Percentiles rank a stretch among this genome's conserved stretches.
Evolutionary conservation across 2,113 vertebrate species (phyloP).

Genomic region (Castor canadensis): DNA sequence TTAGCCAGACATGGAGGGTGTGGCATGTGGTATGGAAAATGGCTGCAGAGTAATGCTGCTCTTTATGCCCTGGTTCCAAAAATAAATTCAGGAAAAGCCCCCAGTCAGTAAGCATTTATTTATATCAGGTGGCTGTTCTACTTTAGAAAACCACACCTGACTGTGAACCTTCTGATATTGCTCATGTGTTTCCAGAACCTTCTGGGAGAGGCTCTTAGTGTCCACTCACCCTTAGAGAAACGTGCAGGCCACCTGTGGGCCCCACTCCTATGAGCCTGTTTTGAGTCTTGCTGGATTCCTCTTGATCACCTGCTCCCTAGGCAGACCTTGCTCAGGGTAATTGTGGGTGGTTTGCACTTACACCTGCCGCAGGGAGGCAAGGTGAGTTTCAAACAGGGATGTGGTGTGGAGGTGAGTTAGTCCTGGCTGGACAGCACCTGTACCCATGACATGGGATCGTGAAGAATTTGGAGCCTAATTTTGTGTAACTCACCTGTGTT

Average conservation of each 20-base stretch:
- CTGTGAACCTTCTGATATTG: accelerated
- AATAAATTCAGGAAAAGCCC: neutral
- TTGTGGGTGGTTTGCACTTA: too few species aligned
- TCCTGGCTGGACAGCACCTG: too few species aligned
- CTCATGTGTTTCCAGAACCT: accelerated
- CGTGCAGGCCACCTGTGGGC: accelerated
- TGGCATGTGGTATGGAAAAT: too few species aligned
- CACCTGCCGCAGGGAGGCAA: accelerated
- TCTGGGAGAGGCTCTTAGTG: neutral
- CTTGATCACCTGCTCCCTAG: too few species aligned
- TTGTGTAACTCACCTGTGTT: neutral
- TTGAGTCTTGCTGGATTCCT: too few species aligned
- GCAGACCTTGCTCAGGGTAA: accelerated
- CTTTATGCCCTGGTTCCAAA: neutral
- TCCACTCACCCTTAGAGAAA: neutral
- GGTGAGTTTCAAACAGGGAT: neutral
- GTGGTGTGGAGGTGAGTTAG: accelerated
- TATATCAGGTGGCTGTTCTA: neutral
- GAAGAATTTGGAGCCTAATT: accelerated
- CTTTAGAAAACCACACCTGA: neutral
- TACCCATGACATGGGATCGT: accelerated
- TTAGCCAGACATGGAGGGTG: accelerated
- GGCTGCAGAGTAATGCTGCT: accelerated
- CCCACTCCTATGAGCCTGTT: accelerated
- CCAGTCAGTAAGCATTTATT: too few species aligned